Conservation (phyloP, 2,113 vertebrate genomes). For the Clarias batrachus region DNA sequence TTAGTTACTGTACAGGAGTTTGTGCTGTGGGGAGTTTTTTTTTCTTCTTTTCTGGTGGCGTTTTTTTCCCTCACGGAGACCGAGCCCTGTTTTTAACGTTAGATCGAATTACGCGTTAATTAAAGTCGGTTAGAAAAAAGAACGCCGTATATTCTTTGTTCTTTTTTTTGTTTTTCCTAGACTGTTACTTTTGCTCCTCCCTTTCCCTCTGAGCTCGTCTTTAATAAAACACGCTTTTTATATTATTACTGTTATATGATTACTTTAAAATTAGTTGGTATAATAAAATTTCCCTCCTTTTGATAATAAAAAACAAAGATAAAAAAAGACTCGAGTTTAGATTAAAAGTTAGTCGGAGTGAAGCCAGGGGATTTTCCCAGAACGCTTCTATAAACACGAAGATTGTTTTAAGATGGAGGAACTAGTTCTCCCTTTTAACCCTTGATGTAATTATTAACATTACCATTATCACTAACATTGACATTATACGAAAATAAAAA, state of each 20-base stretch:
- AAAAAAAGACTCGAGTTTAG: neutral
- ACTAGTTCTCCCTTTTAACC: neutral
- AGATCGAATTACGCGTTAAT: neutral
- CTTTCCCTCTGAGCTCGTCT: neutral
- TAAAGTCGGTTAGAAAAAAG: neutral
- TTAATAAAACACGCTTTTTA: neutral
- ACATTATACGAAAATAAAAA: neutral
- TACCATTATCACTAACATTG: neutral
- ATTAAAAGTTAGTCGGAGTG: neutral
- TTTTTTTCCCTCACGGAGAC: neutral
- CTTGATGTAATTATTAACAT: neutral
- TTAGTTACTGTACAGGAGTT: neutral
- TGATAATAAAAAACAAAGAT: no score
- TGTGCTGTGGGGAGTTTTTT: neutral
- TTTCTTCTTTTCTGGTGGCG: neutral
- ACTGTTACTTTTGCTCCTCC: neutral
- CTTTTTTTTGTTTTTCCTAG: no score
- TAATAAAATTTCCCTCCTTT: neutral
- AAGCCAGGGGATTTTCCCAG: neutral
- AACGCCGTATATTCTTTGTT: no score
- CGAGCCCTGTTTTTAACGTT: neutral
- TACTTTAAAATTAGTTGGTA: neutral
- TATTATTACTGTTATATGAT: no score
- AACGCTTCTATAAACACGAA: neutral
- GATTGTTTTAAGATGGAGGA: slow-evolving; percentile 21